Percentiles rank a stretch among this genome's conserved stretches.
phyloP scores from a whole-genome alignment of 2,888 invertebrate species.

The Melanotus villosus region DNA sequence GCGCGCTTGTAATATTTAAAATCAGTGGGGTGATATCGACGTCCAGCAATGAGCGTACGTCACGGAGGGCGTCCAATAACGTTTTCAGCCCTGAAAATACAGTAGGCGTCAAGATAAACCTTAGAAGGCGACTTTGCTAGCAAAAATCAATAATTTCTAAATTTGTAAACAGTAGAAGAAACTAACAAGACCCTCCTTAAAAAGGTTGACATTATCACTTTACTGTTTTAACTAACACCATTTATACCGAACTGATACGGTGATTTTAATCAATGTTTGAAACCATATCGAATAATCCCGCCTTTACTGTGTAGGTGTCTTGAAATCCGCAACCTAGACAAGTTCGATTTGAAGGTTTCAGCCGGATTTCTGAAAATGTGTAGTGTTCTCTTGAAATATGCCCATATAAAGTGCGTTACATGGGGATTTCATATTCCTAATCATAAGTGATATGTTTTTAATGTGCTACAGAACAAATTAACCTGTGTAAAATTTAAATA shows the following conservation, averaged over 20 bases:
- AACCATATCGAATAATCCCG: slow-evolving; percentile 15
- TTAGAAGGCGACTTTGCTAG: slow-evolving; percentile 8
- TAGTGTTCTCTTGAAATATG: neutral
- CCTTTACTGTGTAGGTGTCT: slow-evolving; percentile 6
- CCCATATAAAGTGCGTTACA: no score
- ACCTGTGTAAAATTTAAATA: no score
- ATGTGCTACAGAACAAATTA: no score
- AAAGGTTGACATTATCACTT: no score
- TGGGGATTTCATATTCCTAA: no score
- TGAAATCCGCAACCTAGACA: slow-evolving; percentile 23
- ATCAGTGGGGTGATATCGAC: slow-evolving; percentile 36
- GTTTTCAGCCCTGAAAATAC: slow-evolving; percentile 12
- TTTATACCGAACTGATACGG: no score
- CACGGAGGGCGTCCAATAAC: slow-evolving; percentile 24
- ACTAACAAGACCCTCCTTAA: no score
- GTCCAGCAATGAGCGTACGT: slow-evolving; percentile 35
- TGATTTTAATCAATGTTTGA: no score
- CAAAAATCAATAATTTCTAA: neutral
- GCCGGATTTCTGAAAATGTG: slow-evolving; percentile 23
- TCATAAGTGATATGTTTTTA: neutral
- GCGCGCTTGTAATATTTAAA: slow-evolving; percentile 12
- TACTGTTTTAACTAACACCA: no score
- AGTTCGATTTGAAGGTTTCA: slow-evolving; percentile 15
- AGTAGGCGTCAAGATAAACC: neutral
- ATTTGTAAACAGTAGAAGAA: neutral